These are phyloP conservation scores for Cyclina sinensis DNA, from an alignment of 1,140 invertebrate genomes.

Conservation along the genomic window DNA sequence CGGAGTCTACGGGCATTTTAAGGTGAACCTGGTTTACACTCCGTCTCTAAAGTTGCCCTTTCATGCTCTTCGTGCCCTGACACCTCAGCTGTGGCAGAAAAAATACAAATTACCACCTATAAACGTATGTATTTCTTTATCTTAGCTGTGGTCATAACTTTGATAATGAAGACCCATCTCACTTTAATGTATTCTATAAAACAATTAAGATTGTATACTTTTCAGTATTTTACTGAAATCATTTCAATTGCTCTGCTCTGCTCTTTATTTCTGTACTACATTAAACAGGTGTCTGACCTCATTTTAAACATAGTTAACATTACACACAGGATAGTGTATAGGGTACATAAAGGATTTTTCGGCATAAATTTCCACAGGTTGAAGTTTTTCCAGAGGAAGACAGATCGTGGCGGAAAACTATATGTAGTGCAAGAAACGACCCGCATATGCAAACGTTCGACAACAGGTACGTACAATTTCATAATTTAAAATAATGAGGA, in stretches of 20 bases:
- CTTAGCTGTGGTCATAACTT: not conserved
- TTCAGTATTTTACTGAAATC: too few species aligned
- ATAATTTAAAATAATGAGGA: not conserved
- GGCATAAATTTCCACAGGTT: not conserved
- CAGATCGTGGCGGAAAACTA: not conserved
- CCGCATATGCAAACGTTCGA: constrained; percentile 56
- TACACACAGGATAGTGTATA: too few species aligned
- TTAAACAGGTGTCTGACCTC: too few species aligned
- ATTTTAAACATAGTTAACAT: too few species aligned
- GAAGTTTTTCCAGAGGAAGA: constrained; percentile 29
- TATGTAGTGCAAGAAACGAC: constrained; percentile 51
- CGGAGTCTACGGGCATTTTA: constrained; percentile 35
- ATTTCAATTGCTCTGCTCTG: too few species aligned
- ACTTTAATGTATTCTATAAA: too few species aligned
- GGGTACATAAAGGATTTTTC: not conserved
- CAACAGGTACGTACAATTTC: not conserved
- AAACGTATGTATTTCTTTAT: not conserved
- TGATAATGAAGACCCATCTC: not conserved
- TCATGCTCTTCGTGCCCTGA: not conserved
- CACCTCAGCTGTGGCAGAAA: not conserved
- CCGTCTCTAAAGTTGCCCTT: too few species aligned
- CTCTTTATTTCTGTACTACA: too few species aligned
- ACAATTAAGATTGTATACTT: too few species aligned
- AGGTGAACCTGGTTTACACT: too few species aligned
- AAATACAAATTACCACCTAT: constrained; percentile 6